Base-by-base conservation (phyloP, 1,140 invertebrate genomes). In the Pseudomyrmex gracilis region DNA sequence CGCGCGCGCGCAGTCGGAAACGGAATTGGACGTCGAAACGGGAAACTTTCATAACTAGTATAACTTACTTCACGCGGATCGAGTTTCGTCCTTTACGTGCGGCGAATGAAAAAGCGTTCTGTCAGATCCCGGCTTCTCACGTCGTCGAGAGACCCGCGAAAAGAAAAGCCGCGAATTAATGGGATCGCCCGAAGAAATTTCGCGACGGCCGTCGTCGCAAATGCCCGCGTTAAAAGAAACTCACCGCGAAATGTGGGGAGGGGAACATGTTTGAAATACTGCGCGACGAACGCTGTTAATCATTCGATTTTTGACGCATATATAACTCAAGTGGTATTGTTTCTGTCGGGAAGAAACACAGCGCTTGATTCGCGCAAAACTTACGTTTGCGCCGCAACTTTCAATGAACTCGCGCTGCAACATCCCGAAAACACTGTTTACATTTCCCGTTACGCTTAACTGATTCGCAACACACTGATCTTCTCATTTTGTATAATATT, bases 121-220 rank as follows among this genome's bases (percentile, higher is more conserved):
- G 17, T 12, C 70, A 45, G 82, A 85, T 85, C 63, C 74, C 34
- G 49, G 80, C 17, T 53, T 85, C 57, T 15, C 20, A 7, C 13
- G 34, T 13, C 53, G 49, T 5, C 34, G 34, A 34, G 34, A 34
- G 34, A 85, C 12, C 49, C 63, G 85, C 80, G 63, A 34, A 85
- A 85, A 74, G 55, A 45, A 85, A 71, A 82, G 57, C 57, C 47
- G 61, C 61, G 57, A 85, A 51, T 86, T 85, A 70, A 82, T 82
- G 83, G 68, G 70, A 53, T 85, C 64, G 64, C 49, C 22, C 47
- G 53, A 71, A 63, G 74, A 85, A 85, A 85, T 77, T 82, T 24
- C n/a, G 24, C 12, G 13, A 51, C 49, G 83, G 34, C 12, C 45
- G 22, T 60, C 49, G 70, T 60, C 49, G 70, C 51, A 53, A 76